Base-by-base conservation (phyloP, 2,113 vertebrate genomes). In the Lipophrys pholis region DNA sequence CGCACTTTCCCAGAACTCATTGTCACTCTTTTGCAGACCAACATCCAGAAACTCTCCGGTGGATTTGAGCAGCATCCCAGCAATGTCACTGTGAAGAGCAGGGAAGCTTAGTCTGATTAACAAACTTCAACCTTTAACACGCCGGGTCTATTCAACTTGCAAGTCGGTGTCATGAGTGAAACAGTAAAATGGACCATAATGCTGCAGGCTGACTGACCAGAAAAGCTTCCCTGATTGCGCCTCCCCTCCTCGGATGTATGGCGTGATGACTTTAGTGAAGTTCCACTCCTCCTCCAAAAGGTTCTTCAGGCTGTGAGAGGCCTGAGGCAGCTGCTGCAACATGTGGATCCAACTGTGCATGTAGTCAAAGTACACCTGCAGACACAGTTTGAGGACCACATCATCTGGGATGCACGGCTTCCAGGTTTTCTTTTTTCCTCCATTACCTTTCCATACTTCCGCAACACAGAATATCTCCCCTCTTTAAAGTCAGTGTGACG, bases 281-380 rank as follows among this genome's bases (percentile, higher is more conserved):
- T 98, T 94, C 98, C 98, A 99, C 90, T 99, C 98, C 87, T 99
- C 96, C 72, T 99, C 98, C 59, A 99, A 91, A 6, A 99, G 94
- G 84, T 99, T 99, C 93, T 99, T 99, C 90, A 99, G 92, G 85
- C 98, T 99, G 89, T 99, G 97, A 70, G 98, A 99, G 0, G 98
- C 98, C 81, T 99, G 98, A 87, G 98, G 98, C 92, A 99, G 94
- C 81, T 99, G 95, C 94, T 99, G 98, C 67, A 99, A 90, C 98
- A 99, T 99, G 93, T 95, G 95, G 89, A 99, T 99, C 98, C 98
- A 99, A 90, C 96, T 97, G 90, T 96, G 95, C 97, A 99, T 99
- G 91, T 99, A 99, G 91, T 97, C 97, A 91, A 99, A 98, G 89
- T 99, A 99, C 55, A 99, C 98, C 98, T 99, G 76, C 62, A 85